These are phyloP conservation scores for Ephestia elutella DNA, from an alignment of 1,140 invertebrate species.

Conservation along the genomic window DNA sequence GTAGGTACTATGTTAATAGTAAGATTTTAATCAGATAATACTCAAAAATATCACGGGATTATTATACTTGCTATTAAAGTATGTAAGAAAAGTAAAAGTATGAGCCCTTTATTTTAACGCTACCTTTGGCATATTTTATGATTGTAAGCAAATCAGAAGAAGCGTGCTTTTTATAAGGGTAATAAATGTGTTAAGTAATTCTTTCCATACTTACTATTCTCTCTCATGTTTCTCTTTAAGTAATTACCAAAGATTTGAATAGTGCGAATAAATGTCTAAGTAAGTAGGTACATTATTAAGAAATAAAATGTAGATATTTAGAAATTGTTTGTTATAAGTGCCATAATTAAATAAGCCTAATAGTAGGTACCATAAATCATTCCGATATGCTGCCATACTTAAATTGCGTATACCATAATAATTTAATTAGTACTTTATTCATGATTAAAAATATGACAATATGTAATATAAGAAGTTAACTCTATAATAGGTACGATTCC, in stretches of 20 bases:
- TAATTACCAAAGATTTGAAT: slow-evolving; percentile 16
- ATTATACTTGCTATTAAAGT: no score
- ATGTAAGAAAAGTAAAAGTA: no score
- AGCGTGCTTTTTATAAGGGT: no score
- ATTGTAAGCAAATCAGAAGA: no score
- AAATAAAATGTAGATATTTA: not conserved
- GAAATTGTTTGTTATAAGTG: slow-evolving; percentile 9
- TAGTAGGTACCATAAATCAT: not conserved
- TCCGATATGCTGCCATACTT: not conserved
- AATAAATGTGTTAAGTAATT: no score
- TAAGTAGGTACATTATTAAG: no score
- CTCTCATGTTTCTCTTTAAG: not conserved
- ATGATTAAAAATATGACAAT: slow-evolving; percentile 43
- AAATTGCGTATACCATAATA: not conserved
- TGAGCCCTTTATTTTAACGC: no score
- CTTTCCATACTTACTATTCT: no score
- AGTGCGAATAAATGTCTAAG: not conserved
- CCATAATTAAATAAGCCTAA: slow-evolving; percentile 11
- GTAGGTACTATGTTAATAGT: not conserved
- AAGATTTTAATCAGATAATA: no score
- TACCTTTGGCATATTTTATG: no score
- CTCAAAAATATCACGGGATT: no score
- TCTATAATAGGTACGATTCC: slow-evolving; percentile 3
- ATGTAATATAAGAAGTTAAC: slow-evolving; percentile 34
- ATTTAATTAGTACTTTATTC: not conserved